These are phyloP conservation scores for Serranus cabrilla DNA, from an alignment of 2,797 vertebrate genomes.

Conservation along the genomic window DNA sequence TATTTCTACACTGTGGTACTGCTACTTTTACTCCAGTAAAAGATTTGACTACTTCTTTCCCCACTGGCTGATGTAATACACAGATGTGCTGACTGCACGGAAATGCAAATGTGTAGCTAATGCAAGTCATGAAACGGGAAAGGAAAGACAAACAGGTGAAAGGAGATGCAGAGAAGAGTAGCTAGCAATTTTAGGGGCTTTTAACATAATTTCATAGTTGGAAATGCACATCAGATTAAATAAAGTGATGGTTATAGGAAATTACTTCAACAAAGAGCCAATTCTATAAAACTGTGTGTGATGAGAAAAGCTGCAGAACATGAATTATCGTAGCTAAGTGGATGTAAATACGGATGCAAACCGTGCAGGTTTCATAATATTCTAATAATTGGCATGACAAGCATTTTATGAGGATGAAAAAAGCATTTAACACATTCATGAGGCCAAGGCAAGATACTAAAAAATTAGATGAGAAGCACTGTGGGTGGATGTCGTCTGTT, in stretches of 20 bases:
- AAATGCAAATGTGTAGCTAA: slow-evolving; percentile 10
- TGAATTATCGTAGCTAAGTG: not conserved
- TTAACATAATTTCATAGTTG: not conserved
- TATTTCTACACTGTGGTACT: not conserved
- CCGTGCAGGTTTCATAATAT: not conserved
- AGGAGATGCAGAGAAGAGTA: not conserved
- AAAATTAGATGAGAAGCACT: not conserved
- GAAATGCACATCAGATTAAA: not conserved
- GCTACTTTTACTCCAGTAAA: not conserved
- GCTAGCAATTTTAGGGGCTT: not conserved
- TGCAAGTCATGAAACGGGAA: not conserved
- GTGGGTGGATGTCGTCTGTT: slow-evolving; percentile 10
- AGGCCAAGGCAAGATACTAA: not conserved
- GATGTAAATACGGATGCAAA: slow-evolving; percentile 1
- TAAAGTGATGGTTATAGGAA: not conserved
- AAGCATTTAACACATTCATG: not conserved
- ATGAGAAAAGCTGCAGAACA: not conserved
- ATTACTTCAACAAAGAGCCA: slow-evolving; percentile 5
- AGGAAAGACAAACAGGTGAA: not conserved
- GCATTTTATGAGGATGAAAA: not conserved
- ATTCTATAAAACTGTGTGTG: not conserved
- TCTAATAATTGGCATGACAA: not conserved
- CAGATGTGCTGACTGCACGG: not conserved
- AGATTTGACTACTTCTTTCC: not conserved
- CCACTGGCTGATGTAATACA: not conserved